Evolutionary conservation across 2,113 vertebrate genomes (phyloP).

Genomic region (Ictidomys tridecemlineatus): DNA sequence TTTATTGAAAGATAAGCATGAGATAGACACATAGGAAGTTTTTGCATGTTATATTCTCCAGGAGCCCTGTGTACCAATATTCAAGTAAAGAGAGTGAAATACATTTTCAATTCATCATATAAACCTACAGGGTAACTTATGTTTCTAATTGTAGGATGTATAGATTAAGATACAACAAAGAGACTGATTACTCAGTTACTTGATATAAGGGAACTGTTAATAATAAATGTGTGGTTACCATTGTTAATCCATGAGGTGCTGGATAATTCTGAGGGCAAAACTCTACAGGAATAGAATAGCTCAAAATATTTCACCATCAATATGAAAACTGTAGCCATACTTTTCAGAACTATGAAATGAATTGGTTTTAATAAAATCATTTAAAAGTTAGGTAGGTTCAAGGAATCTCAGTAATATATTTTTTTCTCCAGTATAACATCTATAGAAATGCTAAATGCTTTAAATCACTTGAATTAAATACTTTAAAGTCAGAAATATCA

Average conservation of each 20-base stretch:
- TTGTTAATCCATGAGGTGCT: neutral
- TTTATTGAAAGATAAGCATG: neutral
- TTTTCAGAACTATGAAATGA: neutral
- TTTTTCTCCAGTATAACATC: neutral
- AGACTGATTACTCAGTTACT: neutral
- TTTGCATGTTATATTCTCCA: neutral
- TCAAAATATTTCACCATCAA: neutral
- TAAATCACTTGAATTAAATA: constrained; percentile 26
- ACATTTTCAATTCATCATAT: neutral
- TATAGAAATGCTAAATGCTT: neutral
- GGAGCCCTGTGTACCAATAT: neutral
- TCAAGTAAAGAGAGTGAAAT: neutral
- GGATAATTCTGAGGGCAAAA: neutral
- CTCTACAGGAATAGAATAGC: neutral
- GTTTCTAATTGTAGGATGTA: neutral
- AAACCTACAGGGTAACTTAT: neutral
- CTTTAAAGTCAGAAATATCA: constrained; percentile 45
- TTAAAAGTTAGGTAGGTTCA: neutral
- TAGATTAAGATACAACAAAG: neutral
- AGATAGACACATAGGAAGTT: neutral
- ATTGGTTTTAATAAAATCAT: neutral
- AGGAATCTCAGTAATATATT: neutral
- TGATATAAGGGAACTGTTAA: neutral
- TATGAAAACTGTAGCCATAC: neutral
- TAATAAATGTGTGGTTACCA: neutral